Conservation (phyloP, 2,888 invertebrate genomes). For the Morpho achilles region DNA sequence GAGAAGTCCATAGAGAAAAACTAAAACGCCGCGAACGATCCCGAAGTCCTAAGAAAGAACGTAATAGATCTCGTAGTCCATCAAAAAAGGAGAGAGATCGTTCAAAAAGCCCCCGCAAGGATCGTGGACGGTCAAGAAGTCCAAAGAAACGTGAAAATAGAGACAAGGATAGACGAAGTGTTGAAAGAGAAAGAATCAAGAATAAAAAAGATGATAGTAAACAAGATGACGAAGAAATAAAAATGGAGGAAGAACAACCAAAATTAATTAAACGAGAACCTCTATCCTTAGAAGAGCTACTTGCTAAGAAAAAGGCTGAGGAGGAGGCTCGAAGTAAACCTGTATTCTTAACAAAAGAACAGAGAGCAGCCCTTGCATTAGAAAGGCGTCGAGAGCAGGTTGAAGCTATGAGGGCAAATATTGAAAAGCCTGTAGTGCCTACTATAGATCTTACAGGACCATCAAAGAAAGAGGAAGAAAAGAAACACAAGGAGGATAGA, state of each 20-base stretch:
- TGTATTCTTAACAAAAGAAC: slow-evolving; percentile 97
- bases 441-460: slow-evolving; percentile 74
- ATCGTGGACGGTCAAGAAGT: slow-evolving; percentile 55
- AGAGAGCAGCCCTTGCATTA: slow-evolving; percentile 93
- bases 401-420: slow-evolving; percentile 85
- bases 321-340: slow-evolving; percentile 97
- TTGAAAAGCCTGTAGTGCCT: slow-evolving; percentile 68
- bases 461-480: slow-evolving; percentile 68
- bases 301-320: slow-evolving; percentile 97
- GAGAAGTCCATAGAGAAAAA: slow-evolving; percentile 64
- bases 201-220: slow-evolving; percentile 49
- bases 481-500: slow-evolving; percentile 58
- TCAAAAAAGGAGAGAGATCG: slow-evolving; percentile 50
- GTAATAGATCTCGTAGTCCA: slow-evolving; percentile 56
- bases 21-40: slow-evolving; percentile 60
- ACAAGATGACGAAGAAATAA: slow-evolving; percentile 57
- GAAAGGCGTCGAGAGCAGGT: slow-evolving; percentile 94
- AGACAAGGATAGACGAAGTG: slow-evolving; percentile 55
- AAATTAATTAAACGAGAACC: slow-evolving; percentile 84
- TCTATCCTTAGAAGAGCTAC: slow-evolving; percentile 95
- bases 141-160: slow-evolving; percentile 64
- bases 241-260: slow-evolving; percentile 61
- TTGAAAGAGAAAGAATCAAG: slow-evolving; percentile 67
- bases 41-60: slow-evolving; percentile 57
- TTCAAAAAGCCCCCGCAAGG: slow-evolving; percentile 49